Evolutionary conservation across 92 coral and sea anemone genomes (phyloP).

Genomic region (Parazoanthus darwini): DNA sequence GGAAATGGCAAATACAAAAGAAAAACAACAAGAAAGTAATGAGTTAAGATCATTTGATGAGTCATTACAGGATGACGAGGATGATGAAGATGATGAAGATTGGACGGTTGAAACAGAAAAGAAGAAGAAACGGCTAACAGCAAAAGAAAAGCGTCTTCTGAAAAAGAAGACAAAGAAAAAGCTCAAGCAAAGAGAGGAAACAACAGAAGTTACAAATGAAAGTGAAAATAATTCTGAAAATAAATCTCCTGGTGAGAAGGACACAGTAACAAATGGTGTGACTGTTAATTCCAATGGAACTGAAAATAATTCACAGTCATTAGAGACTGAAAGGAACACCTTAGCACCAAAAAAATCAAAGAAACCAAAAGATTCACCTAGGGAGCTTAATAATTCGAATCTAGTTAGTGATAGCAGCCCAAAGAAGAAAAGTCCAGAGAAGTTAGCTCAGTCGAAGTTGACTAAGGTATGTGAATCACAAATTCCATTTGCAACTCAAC

Average conservation of each 20-base stretch:
- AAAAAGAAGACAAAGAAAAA: constrained; percentile 31
- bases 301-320: neutral
- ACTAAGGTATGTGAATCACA: neutral
- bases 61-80: constrained; percentile 5
- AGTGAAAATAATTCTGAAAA: constrained; percentile 47
- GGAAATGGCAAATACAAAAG: neutral
- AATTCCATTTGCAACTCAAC: too few species aligned
- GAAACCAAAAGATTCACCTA: constrained; percentile 5
- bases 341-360: constrained; percentile 25
- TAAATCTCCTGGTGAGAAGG: constrained; percentile 4
- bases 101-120: constrained; percentile 17
- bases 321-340: neutral
- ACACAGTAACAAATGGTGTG: constrained; percentile 21
- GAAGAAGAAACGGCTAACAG: constrained; percentile 18
- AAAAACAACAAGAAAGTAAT: neutral
- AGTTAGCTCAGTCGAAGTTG: neutral
- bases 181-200: constrained; percentile 34
- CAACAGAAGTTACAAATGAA: constrained; percentile 2
- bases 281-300: constrained; percentile 15
- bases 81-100: constrained; percentile 31
- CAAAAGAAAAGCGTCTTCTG: constrained; percentile 31
- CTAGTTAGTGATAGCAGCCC: neutral
- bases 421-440: constrained; percentile 18
- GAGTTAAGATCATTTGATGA: neutral
- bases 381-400: neutral